phyloP scores from a whole-genome alignment of 2,797 vertebrate genomes.

The Acanthiza pusilla region DNA sequence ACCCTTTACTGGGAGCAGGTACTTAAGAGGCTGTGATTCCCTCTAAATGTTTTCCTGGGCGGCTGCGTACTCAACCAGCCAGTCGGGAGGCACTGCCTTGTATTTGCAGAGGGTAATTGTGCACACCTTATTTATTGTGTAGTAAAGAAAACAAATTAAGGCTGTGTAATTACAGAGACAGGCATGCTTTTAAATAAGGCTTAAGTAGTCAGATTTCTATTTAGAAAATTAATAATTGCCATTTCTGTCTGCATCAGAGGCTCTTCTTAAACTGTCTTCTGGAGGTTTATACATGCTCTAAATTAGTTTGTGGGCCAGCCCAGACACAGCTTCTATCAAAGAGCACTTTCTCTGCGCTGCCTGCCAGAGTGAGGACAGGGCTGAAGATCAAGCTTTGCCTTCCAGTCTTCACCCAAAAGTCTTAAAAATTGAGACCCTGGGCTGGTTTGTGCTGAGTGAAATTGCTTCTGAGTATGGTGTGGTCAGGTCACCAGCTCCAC shows the following conservation, averaged over 20 bases:
- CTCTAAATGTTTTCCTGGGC: not conserved
- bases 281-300: not conserved
- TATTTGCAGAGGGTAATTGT: slow-evolving; percentile 50
- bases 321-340: not conserved
- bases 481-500: not conserved
- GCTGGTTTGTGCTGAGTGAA: not conserved
- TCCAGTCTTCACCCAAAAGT: not conserved
- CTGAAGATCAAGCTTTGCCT: not conserved
- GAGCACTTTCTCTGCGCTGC: not conserved
- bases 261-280: slow-evolving; percentile 11
- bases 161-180: slow-evolving; percentile 69
- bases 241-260: not conserved
- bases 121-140: slow-evolving; percentile 68
- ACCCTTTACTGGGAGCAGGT: not conserved
- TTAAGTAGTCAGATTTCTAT: slow-evolving; percentile 64
- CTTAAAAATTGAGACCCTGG: not conserved
- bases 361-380: not conserved
- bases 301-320: not conserved
- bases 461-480: not conserved
- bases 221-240: slow-evolving; percentile 71
- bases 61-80: not conserved
- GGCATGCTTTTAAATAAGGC: slow-evolving; percentile 68
- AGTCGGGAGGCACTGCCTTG: not conserved
- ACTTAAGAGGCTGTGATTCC: not conserved
- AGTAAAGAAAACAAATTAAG: slow-evolving; percentile 77